phyloP scores from a whole-genome alignment of 2,888 invertebrate species.

The Dysmachus trigonus region DNA sequence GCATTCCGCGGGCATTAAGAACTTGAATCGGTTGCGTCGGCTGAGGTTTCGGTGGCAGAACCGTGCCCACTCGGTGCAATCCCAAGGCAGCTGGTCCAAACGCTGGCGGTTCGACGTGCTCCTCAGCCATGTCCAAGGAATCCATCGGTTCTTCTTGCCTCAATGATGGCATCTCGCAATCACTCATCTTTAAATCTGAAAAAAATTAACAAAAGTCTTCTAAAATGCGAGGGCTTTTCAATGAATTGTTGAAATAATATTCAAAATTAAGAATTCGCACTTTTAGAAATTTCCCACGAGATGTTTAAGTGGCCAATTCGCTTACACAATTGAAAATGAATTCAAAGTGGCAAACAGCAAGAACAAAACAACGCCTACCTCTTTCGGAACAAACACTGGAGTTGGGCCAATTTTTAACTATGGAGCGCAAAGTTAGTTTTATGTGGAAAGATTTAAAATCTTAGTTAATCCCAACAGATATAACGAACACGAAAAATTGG shows the following conservation, averaged over 20 bases:
- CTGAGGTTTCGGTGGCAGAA: slow-evolving; percentile 75
- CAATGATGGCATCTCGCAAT: slow-evolving; percentile 1
- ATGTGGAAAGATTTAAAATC: background rate
- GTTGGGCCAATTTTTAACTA: background rate
- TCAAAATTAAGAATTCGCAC: background rate
- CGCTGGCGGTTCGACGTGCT: slow-evolving; percentile 75
- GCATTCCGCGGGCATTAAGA: slow-evolving; percentile 87
- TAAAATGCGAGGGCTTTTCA: background rate
- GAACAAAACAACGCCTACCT: slow-evolving; percentile 3
- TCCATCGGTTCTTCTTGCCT: background rate
- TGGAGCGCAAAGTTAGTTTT: background rate
- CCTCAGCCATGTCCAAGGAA: slow-evolving; percentile 65
- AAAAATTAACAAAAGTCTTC: background rate
- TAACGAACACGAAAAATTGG: background rate
- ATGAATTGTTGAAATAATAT: background rate
- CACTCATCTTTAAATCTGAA: slow-evolving; percentile 27
- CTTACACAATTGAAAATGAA: background rate
- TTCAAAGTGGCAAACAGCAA: background rate
- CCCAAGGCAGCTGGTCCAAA: slow-evolving; percentile 84
- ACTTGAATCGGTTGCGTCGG: slow-evolving; percentile 79
- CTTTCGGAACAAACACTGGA: background rate
- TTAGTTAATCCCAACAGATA: background rate
- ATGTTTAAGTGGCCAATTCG: background rate
- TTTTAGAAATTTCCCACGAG: background rate
- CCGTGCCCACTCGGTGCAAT: slow-evolving; percentile 81